A percentile compares a stretch with the other conserved stretches of the same genome.
Conservation (phyloP, 2,888 invertebrate genomes). For the Hermodice carunculata region DNA sequence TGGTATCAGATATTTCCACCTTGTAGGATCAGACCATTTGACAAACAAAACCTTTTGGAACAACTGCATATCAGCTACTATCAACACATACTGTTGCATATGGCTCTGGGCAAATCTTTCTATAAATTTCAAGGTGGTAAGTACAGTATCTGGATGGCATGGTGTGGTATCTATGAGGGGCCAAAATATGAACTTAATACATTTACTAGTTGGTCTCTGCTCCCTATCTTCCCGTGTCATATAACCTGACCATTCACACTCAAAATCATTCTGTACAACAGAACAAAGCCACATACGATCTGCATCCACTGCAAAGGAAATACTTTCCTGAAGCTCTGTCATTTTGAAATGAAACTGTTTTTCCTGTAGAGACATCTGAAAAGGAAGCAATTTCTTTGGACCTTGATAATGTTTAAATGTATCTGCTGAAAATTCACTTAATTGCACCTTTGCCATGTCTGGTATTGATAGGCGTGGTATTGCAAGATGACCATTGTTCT, state of each 20-base stretch:
- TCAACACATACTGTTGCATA: not conserved
- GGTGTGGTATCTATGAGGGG: constrained; percentile 24
- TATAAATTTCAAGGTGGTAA: constrained; percentile 2
- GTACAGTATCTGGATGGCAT: constrained; percentile 20
- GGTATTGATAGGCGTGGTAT: constrained; percentile 6
- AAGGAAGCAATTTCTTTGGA: constrained; percentile 2
- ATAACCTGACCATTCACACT: too few species aligned
- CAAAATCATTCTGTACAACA: not conserved
- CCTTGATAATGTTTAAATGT: constrained; percentile 1
- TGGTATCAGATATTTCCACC: too few species aligned
- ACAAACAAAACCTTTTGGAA: constrained; percentile 19
- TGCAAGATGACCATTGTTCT: not conserved
- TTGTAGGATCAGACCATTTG: too few species aligned
- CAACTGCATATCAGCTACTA: constrained; percentile 11
- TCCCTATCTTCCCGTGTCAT: too few species aligned
- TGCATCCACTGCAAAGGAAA: not conserved
- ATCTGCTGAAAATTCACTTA: not conserved
- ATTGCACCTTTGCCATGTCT: not conserved
- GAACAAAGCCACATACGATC: not conserved
- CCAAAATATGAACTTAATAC: constrained; percentile 8
- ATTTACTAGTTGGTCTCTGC: not conserved
- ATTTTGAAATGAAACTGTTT: not conserved
- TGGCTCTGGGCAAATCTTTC: not conserved
- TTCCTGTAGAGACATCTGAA: not conserved
- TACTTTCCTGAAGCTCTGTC: not conserved